Percentiles rank a stretch among this genome's conserved stretches.
These are phyloP conservation scores for Heterotis niloticus DNA, from an alignment of 2,113 vertebrate genomes.

Conservation along the genomic window DNA sequence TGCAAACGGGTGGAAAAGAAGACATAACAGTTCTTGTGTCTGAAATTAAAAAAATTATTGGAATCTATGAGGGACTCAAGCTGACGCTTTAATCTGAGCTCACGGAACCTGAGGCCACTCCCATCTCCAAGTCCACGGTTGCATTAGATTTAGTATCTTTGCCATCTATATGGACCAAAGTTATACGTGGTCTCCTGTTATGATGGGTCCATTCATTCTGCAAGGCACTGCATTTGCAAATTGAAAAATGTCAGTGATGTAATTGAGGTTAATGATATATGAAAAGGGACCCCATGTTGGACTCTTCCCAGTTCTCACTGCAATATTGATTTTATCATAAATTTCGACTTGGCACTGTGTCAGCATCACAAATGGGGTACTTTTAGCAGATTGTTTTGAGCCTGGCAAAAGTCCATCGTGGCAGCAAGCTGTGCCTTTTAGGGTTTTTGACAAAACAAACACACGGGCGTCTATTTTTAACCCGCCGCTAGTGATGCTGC, in stretches of 20 bases:
- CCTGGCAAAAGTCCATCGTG: constrained; percentile 49
- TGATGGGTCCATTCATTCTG: too few species aligned
- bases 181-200: too few species aligned
- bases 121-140: too few species aligned
- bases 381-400: constrained; percentile 56
- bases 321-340: constrained; percentile 58
- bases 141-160: too few species aligned
- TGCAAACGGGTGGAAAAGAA: too few species aligned
- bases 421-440: constrained; percentile 26
- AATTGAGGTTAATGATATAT: background rate
- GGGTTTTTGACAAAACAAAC: background rate
- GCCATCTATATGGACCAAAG: too few species aligned
- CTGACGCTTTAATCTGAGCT: too few species aligned
- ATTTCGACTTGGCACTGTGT: constrained; percentile 43
- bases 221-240: constrained; percentile 15
- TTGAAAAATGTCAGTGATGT: background rate
- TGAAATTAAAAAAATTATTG: too few species aligned
- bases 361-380: constrained; percentile 47
- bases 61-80: too few species aligned
- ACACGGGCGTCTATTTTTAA: constrained; percentile 6
- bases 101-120: too few species aligned
- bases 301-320: constrained; percentile 39
- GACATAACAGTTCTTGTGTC: too few species aligned
- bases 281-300: constrained; percentile 16
- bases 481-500: background rate